phyloP scores from a whole-genome alignment of 2,113 vertebrate genomes.

The Paracyprichromis sp. region DNA sequence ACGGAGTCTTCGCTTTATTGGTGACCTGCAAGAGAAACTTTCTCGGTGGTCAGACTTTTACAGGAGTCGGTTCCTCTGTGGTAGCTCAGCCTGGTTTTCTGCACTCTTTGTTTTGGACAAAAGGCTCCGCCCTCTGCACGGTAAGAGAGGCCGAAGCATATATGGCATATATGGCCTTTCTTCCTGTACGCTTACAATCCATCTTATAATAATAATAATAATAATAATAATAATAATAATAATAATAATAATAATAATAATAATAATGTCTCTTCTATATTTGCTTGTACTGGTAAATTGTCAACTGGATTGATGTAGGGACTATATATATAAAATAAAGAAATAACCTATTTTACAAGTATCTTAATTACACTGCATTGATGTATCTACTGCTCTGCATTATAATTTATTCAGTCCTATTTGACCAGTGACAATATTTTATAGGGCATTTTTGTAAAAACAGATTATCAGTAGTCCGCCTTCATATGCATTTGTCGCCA shows the following conservation, averaged over 20 bases:
- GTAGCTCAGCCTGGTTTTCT: not conserved
- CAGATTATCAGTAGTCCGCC: not conserved
- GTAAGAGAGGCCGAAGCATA: not conserved
- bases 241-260: not conserved
- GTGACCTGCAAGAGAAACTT: not conserved
- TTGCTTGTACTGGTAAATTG: not conserved
- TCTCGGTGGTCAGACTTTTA: not conserved
- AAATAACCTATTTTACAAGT: not conserved
- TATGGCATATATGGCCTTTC: not conserved
- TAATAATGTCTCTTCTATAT: not conserved
- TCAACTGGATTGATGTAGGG: not conserved
- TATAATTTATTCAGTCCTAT: not conserved
- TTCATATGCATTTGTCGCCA: not conserved
- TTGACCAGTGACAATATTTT: not conserved
- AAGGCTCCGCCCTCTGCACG: not conserved
- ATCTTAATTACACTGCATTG: not conserved
- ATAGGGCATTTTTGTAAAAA: not conserved
- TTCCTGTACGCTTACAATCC: not conserved
- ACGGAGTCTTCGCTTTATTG: not conserved
- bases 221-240: not conserved
- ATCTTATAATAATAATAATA: accelerated
- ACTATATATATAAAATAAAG: not conserved
- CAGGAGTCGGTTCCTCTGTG: not conserved
- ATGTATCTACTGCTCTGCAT: not conserved
- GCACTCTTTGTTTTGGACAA: not conserved